These are phyloP conservation scores for Platycheirus albimanus DNA, from an alignment of 2,888 invertebrate genomes.

Conservation along the genomic window DNA sequence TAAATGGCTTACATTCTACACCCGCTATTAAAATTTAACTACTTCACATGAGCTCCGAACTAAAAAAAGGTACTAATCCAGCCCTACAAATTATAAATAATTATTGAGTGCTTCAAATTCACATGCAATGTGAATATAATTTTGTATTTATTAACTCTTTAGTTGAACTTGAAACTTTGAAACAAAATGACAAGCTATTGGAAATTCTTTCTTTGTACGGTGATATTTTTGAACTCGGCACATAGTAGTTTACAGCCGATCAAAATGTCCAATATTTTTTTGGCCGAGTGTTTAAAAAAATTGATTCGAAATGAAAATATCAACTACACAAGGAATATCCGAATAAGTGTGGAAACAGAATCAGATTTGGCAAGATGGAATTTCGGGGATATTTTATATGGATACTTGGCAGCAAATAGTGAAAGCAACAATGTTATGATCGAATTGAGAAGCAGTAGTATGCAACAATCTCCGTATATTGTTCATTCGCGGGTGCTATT, in stretches of 20 bases:
- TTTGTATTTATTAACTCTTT: not conserved
- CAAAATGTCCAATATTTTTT: not conserved
- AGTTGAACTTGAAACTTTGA: not conserved
- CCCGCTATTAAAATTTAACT: no score
- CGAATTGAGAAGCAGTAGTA: not conserved
- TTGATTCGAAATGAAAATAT: not conserved
- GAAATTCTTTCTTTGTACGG: not conserved
- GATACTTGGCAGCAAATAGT: not conserved
- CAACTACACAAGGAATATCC: not conserved
- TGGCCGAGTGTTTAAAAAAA: not conserved
- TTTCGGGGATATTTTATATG: slow-evolving; percentile 1
- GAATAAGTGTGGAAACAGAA: slow-evolving; percentile 10
- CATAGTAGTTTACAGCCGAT: not conserved
- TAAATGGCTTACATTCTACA: no score
- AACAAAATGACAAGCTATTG: not conserved
- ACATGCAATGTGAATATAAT: no score
- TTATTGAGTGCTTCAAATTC: no score
- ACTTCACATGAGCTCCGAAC: no score
- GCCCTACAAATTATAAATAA: no score
- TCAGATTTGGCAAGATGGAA: not conserved
- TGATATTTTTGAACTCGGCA: not conserved
- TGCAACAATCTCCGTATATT: not conserved
- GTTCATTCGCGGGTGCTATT: not conserved
- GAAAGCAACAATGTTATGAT: not conserved
- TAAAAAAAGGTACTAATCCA: no score